A percentile compares a stretch with the other conserved stretches of the same genome.
These are phyloP conservation scores for Chaitophorus viminalis DNA, from an alignment of 2,888 invertebrate genomes.

Conservation along the genomic window DNA sequence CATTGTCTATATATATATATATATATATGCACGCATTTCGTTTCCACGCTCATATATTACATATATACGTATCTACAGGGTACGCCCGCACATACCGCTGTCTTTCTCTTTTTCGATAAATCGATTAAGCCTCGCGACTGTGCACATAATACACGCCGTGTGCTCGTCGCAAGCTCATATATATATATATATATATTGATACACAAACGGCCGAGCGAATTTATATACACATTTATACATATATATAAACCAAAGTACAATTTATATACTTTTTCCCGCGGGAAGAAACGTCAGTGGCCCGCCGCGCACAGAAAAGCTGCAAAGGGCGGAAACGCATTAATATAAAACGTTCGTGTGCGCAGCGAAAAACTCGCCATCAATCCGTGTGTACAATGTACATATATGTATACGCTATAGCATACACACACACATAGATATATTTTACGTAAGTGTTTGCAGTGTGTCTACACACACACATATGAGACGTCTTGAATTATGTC, in stretches of 20 bases:
- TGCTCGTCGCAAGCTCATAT: not conserved
- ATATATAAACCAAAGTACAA: not conserved
- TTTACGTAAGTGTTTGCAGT: too few species aligned
- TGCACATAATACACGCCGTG: not conserved
- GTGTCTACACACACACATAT: not conserved
- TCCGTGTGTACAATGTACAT: too few species aligned
- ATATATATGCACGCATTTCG: constrained; percentile 17
- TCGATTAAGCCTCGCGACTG: constrained; percentile 12
- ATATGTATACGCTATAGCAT: too few species aligned
- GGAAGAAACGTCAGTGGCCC: too few species aligned
- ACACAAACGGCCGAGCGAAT: too few species aligned
- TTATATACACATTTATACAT: too few species aligned
- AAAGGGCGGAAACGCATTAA: constrained; percentile 52
- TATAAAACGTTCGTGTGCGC: constrained; percentile 37
- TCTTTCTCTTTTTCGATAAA: constrained; percentile 5
- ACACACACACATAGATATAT: not conserved
- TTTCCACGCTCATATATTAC: not conserved
- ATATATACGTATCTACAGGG: not conserved
- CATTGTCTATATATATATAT: too few species aligned
- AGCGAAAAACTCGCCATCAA: constrained; percentile 45
- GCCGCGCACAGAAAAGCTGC: not conserved
- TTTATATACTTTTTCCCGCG: not conserved
- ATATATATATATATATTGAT: not conserved
- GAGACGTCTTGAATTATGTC: constrained; percentile 36
- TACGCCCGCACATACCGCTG: not conserved